Evolutionary conservation across 2,113 vertebrate genomes (phyloP), one percentile per base, ranked within the genome.

Genomic region (Phrynosoma platyrhinos): DNA sequence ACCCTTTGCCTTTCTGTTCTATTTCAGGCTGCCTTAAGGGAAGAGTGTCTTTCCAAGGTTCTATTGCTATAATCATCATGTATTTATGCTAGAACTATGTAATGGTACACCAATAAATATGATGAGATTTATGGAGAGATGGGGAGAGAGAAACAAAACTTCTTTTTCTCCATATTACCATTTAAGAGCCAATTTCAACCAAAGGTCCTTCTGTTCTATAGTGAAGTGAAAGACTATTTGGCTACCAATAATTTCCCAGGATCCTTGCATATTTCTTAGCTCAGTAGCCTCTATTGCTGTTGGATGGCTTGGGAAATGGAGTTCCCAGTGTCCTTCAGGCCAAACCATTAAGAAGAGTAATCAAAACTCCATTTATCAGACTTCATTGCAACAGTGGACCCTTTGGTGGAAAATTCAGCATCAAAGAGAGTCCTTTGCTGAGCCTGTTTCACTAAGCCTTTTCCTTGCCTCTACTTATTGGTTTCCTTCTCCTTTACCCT

Each of bases 1-100:
- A 68, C 66, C 23, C 23, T 25, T 68, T 68, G 20, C 16, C 20
- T 68, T 68, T 7, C 9, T 52, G 23, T 68, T 25, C 20, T 20
- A 6, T 68, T 68, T 68, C 20, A 68, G 4, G 20, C 20, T 68
- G 20, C 66, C 66, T 95, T 18, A 68, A 68, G 20, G 66, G 20
- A 5, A 20, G 18, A 68, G 66, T 25, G 20, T 20, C 66, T 23
- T 95, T 92, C 93, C 90, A 92, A 91, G 93, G 93, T 93, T 94
- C 94, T 95, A 93, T 83, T 93, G 91, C 92, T 92, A 85, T 91
- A 92, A 92, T 95, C 87, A 91, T 93, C 89, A 91, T 84, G 83
- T 93, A 91, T 93, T 85, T 90, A 91, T 94, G 90, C 90, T 94
- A 92, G 90, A 92, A 91, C 87, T 83, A 91, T 91, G 89, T 91